These are phyloP conservation scores for Aphyosemion australe DNA, from an alignment of 2,113 vertebrate genomes.

Conservation along the genomic window DNA sequence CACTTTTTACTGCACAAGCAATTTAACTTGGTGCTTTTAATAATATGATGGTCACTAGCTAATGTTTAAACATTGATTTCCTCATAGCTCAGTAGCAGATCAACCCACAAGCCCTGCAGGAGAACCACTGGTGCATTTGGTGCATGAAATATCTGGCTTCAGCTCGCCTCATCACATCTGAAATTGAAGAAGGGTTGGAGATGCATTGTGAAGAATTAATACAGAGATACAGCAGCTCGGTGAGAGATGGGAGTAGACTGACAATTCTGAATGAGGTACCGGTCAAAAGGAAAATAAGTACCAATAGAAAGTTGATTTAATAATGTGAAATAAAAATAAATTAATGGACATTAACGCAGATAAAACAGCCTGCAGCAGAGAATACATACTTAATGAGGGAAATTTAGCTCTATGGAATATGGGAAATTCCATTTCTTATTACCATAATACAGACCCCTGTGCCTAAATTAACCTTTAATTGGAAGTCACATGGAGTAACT, in stretches of 20 bases:
- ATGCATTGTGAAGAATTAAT: constrained; percentile 19
- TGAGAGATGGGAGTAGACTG: constrained; percentile 1
- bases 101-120: background rate
- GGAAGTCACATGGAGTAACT: too few relatives aligned
- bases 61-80: constrained; percentile 5
- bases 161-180: constrained; percentile 20
- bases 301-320: background rate
- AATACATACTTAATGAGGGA: too few relatives aligned
- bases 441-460: too few relatives aligned
- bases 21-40: background rate
- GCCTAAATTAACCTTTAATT: too few relatives aligned
- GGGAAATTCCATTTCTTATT: too few relatives aligned
- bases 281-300: background rate
- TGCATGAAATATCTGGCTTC: constrained; percentile 13
- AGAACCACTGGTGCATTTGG: background rate
- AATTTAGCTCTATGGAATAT: too few relatives aligned
- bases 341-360: constrained; percentile 18
- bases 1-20: background rate
- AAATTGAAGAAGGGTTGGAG: constrained; percentile 15
- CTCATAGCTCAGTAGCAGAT: background rate
- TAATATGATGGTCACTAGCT: background rate
- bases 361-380: background rate
- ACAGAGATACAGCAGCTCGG: background rate
- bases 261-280: background rate
- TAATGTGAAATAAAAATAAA: background rate